A percentile compares a stretch with the other conserved stretches of the same genome.
Evolutionary conservation across 2,113 vertebrate species (phyloP).

Genomic region (Thinocorus orbignyianus): DNA sequence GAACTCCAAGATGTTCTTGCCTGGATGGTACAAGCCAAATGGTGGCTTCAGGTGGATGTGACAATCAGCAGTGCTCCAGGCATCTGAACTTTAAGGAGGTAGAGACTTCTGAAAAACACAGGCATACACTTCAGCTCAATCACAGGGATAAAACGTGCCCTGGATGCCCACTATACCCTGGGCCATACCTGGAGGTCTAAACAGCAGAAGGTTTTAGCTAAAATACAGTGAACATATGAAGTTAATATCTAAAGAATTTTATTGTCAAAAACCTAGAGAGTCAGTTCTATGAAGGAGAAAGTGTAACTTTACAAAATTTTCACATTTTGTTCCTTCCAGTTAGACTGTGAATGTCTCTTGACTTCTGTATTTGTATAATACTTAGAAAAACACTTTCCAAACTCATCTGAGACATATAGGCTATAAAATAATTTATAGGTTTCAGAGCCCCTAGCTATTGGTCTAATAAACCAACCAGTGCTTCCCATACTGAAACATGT

Average conservation of each 20-base stretch:
- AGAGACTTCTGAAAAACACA: neutral
- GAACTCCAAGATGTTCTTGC: neutral
- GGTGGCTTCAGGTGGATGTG: neutral
- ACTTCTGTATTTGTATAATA: neutral
- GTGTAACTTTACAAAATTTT: neutral
- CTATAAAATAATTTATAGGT: neutral
- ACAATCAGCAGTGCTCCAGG: neutral
- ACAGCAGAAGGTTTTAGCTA: neutral
- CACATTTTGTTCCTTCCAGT: neutral
- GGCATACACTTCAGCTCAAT: neutral
- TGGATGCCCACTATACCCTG: neutral
- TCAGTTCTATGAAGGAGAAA: neutral
- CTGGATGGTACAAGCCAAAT: neutral
- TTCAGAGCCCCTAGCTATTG: neutral
- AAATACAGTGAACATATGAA: neutral
- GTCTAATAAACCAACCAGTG: neutral
- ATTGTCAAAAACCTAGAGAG: neutral
- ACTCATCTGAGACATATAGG: neutral
- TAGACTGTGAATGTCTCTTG: neutral
- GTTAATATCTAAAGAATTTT: neutral
- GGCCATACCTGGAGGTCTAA: neutral
- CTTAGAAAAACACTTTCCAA: neutral
- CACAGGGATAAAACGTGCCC: fast-evolving
- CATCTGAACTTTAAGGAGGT: neutral
- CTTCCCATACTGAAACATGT: neutral